phyloP scores from a whole-genome alignment of 2,113 vertebrate genomes.

The Anolis carolinensis region DNA sequence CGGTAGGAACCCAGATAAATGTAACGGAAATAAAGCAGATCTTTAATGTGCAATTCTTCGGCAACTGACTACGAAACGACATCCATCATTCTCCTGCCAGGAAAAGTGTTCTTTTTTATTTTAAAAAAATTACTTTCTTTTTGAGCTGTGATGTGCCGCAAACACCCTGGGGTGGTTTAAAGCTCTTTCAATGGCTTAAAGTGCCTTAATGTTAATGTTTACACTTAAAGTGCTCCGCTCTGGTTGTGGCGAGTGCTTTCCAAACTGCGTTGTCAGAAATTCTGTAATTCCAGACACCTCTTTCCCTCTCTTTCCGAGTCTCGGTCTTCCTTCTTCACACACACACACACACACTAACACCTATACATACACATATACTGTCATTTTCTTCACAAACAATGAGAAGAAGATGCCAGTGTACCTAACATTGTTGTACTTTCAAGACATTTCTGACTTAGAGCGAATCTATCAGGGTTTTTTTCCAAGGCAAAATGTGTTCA shows the following conservation, averaged over 20 bases:
- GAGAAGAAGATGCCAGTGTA: background rate
- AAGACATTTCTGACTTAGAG: no score
- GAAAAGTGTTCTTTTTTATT: background rate
- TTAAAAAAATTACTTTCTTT: slow-evolving; percentile 18
- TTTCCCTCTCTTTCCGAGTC: no score
- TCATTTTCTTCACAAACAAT: background rate
- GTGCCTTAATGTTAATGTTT: slow-evolving; percentile 13
- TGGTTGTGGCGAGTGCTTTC: background rate
- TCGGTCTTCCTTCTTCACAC: background rate
- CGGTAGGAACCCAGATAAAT: slow-evolving; percentile 15
- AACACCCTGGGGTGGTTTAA: background rate
- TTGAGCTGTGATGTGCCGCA: background rate
- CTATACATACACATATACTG: no score
- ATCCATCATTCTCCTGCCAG: background rate
- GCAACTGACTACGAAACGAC: slow-evolving; percentile 24
- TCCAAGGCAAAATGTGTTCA: no score
- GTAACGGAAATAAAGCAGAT: slow-evolving; percentile 32
- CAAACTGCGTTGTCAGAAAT: background rate
- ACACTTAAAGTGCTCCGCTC: slow-evolving; percentile 8
- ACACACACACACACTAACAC: no score
- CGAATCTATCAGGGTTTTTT: no score
- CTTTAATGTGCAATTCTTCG: background rate
- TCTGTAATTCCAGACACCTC: background rate
- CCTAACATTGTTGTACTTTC: no score
- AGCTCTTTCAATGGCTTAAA: slow-evolving; percentile 1